Base-by-base conservation (phyloP, 2,888 invertebrate species). In the Flexamia atlantica region DNA sequence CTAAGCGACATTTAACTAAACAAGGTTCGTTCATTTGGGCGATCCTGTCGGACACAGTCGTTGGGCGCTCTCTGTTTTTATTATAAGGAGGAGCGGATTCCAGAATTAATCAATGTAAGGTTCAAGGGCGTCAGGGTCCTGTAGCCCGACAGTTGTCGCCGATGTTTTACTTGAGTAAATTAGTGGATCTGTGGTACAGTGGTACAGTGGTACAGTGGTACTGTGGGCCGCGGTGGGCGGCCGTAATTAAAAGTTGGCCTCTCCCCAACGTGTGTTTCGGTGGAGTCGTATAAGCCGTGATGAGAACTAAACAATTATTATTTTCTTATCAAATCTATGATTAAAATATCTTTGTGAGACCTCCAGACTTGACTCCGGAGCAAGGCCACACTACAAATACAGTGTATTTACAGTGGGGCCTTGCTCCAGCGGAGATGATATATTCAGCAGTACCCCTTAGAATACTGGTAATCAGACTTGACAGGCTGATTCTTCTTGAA, bases 1-100 rank as follows among this genome's bases (percentile, higher is more conserved):
- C 79, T 79, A 79, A 79, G 79, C 79, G 79, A 79, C 79, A 36
- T 79, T 79, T 79, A 79, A 79, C 79, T 79, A 50, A 79, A 79
- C 79, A 79, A 57, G 79, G 36, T 79, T 79, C 79, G 79, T 57
- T 79, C 79, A 79, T 79, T 79, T 79, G 50, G 79, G 79, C 79
- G 79, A 57, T 79, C 79, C 79, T 79, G 79, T 79, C 3, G 32
- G 79, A 79, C 79, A 79, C 36, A 57, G 79, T 79, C 79, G 79
- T 79, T 79, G 79, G 79, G 17, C 79, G 79, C 79, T 79, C 53
- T 79, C 79, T 2, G 32, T 57, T 79, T 79, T 76, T 76, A 50
- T 50, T 76, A 76, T 76, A 50, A 79, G 20, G 79, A 79, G 79
- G 28, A 32, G 79, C 57, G 36, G 79, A 79, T 79, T 79, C 79